Base-by-base conservation (phyloP, 2,888 invertebrate species). In the Steinernema hermaphroditum region DNA sequence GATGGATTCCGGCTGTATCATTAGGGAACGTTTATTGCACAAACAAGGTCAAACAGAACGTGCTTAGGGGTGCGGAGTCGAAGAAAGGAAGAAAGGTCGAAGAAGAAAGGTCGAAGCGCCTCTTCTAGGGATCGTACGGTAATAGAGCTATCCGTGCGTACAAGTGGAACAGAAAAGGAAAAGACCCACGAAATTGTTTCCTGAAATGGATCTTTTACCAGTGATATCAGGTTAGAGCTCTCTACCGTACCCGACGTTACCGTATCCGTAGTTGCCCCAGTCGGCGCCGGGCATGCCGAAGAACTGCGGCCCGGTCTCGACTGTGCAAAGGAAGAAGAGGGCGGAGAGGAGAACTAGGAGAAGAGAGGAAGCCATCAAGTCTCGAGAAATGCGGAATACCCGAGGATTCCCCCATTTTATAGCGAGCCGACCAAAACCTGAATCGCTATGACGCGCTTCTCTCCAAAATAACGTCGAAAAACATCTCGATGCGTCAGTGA, bases 91-190 rank as follows among this genome's bases (percentile, higher is more conserved):
- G n/a, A n/a, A n/a, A n/a, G n/a, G n/a, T n/a, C n/a, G n/a, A n/a
- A n/a, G n/a, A n/a, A n/a, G n/a, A n/a, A n/a, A n/a, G n/a, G n/a
- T n/a, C n/a, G n/a, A n/a, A n/a, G n/a, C n/a, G n/a, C n/a, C n/a
- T n/a, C n/a, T n/a, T n/a, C n/a, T n/a, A n/a, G n/a, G n/a, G n/a
- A n/a, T n/a, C n/a, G n/a, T n/a, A n/a, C n/a, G n/a, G n/a, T n/a
- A n/a, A n/a, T n/a, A n/a, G n/a, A n/a, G 22, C 16, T 19, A 62
- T 62, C 62, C 62, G 29, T 32, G 62, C 1, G 62, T 62, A 32
- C 62, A 62, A 14, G 62, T 32, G 62, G 27, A 16, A 32, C 62
- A 62, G 62, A 62, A 62, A 32, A 62, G 62, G 62, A 62, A 62
- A 32, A 62, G 62, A 32, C 62, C 62, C 16, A 32, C 62, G 62